Evolutionary conservation across 2,113 vertebrate species (phyloP).

Genomic region (Lasiurus cinereus): DNA sequence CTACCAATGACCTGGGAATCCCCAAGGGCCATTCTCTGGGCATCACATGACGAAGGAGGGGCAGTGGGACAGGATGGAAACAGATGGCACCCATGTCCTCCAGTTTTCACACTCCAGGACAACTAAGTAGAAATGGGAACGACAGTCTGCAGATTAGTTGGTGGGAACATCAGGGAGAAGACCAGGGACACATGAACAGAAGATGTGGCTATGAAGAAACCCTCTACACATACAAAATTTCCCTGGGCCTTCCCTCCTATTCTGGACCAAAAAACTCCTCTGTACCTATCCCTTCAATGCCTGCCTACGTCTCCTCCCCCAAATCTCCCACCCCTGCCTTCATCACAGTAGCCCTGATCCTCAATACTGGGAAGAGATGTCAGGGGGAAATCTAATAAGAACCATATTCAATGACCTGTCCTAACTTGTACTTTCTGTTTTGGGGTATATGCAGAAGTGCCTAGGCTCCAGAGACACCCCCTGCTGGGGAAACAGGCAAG

Average conservation of each 20-base stretch:
- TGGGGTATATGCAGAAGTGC: background rate
- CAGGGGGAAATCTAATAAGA: background rate
- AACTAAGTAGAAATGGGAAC: background rate
- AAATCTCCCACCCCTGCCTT: background rate
- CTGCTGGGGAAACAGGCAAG: background rate
- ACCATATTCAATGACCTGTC: background rate
- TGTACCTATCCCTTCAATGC: background rate
- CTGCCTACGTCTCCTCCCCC: background rate
- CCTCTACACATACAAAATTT: background rate
- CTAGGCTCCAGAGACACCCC: background rate
- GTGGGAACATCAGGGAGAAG: background rate
- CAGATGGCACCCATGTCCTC: background rate
- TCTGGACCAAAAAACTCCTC: background rate
- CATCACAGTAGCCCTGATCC: background rate
- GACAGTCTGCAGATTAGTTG: background rate
- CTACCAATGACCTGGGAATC: background rate
- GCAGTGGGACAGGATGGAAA: background rate
- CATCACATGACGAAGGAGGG: background rate
- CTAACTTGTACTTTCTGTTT: background rate
- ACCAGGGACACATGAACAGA: background rate
- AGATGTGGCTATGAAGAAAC: background rate
- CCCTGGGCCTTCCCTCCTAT: background rate
- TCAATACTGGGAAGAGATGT: background rate
- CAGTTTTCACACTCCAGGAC: background rate
- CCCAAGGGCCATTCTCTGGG: background rate